Conservation (phyloP, 2,113 vertebrate genomes). For the Malaclemys terrapin region DNA sequence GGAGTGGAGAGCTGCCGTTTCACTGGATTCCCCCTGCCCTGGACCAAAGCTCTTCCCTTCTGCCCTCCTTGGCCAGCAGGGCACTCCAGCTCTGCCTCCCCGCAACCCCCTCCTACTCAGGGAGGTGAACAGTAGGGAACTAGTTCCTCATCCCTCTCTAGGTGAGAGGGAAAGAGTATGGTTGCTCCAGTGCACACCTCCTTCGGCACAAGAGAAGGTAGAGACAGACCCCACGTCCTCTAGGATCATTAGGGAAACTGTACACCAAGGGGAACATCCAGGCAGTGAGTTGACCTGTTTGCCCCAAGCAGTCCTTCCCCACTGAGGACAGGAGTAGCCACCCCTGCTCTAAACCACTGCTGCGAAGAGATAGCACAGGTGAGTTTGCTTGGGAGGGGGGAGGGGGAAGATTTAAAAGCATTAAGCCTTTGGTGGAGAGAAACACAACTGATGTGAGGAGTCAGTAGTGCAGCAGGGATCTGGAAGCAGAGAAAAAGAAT, state of each 20-base stretch:
- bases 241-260: neutral
- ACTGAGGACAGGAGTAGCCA: neutral
- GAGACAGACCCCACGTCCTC: neutral
- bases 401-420: neutral
- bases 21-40: neutral
- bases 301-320: neutral
- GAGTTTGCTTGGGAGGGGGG: neutral
- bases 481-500: neutral
- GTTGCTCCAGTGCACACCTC: too few species aligned
- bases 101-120: neutral
- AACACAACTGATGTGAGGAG: neutral
- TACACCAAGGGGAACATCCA: neutral
- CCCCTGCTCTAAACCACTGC: neutral
- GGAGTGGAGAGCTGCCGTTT: neutral
- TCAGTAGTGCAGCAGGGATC: neutral
- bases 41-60: neutral
- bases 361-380: neutral
- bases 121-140: neutral
- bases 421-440: neutral
- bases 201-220: neutral
- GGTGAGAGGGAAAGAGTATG: too few species aligned
- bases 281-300: neutral
- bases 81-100: neutral
- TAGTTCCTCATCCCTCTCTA: neutral
- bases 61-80: neutral